These are phyloP conservation scores for Phymastichus coffea DNA, from an alignment of 1,140 invertebrate species.

Conservation along the genomic window DNA sequence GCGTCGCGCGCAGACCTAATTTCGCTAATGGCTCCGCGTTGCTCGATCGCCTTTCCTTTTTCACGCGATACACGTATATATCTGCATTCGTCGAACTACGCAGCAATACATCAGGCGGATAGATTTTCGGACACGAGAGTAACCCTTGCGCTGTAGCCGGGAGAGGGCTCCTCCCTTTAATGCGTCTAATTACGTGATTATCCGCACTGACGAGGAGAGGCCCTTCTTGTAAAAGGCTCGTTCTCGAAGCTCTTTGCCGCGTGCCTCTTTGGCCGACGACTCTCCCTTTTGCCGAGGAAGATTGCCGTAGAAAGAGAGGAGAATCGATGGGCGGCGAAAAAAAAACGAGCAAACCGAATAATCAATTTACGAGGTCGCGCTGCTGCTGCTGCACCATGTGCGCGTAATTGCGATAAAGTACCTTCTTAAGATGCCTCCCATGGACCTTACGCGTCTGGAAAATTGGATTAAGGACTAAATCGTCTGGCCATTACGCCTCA, in stretches of 20 bases:
- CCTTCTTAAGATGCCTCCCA: slow-evolving; percentile 19
- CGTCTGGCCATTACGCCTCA: slow-evolving; percentile 19
- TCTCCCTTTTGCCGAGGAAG: not conserved
- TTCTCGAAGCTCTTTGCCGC: not conserved
- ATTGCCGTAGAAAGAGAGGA: slow-evolving; percentile 17
- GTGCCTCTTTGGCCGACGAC: not conserved
- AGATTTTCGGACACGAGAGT: too few relatives aligned
- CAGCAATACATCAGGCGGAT: too few relatives aligned
- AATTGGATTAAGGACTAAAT: slow-evolving; percentile 26
- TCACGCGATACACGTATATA: not conserved
- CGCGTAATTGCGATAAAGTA: slow-evolving; percentile 22
- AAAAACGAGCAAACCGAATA: slow-evolving; percentile 22
- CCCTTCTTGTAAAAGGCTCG: slow-evolving; percentile 29
- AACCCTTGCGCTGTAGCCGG: not conserved
- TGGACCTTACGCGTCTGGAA: too few relatives aligned
- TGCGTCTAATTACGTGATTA: slow-evolving; percentile 49
- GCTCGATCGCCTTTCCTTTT: not conserved
- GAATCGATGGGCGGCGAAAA: slow-evolving; percentile 13
- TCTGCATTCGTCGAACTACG: not conserved
- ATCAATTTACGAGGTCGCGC: slow-evolving; percentile 27
- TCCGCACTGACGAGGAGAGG: slow-evolving; percentile 25
- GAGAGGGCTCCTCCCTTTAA: slow-evolving; percentile 37
- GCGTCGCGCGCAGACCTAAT: slow-evolving; percentile 16
- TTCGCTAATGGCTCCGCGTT: slow-evolving; percentile 34
- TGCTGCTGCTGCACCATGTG: not conserved